A percentile compares a stretch with the other conserved stretches of the same genome.
Conservation (phyloP, 2,113 vertebrate genomes). For the Mus pahari region DNA sequence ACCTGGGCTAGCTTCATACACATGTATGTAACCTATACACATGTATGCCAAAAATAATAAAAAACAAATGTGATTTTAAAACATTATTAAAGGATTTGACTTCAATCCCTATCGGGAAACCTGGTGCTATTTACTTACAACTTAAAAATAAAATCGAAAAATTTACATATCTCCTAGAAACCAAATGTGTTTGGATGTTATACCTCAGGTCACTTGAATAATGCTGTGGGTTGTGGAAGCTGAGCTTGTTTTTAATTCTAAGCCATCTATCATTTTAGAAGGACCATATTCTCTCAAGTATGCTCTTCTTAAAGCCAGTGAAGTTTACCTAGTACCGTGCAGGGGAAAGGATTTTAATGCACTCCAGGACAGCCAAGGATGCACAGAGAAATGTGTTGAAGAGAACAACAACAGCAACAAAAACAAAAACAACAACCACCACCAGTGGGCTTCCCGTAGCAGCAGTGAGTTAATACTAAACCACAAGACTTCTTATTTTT, state of each 20-base stretch:
- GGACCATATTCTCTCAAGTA: conserved; percentile 66
- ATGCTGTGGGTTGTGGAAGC: not conserved
- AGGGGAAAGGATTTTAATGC: not conserved
- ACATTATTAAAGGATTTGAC: conserved; percentile 4
- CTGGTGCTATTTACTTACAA: conserved; percentile 58
- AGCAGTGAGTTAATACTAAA: not conserved
- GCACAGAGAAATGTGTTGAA: not conserved
- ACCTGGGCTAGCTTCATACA: not conserved
- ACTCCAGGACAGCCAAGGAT: not conserved
- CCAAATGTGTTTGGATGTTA: conserved; percentile 11
- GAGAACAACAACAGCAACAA: not conserved
- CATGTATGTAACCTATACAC: not conserved
- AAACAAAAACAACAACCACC: too few relatives aligned
- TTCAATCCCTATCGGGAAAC: conserved; percentile 54
- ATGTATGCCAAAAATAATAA: not conserved
- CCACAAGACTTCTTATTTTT: too few relatives aligned
- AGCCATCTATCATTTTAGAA: conserved; percentile 50
- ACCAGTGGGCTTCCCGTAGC: not conserved
- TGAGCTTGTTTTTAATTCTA: conserved; percentile 22
- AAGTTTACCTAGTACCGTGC: conserved; percentile 44
- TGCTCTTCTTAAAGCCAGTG: conserved; percentile 26
- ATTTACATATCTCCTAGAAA: conserved; percentile 67
- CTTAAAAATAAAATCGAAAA: conserved; percentile 62
- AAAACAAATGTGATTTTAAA: not conserved
- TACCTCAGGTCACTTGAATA: conserved; percentile 60